Conservation (phyloP, 2,888 invertebrate genomes). For the Bellardia bayeri region DNA sequence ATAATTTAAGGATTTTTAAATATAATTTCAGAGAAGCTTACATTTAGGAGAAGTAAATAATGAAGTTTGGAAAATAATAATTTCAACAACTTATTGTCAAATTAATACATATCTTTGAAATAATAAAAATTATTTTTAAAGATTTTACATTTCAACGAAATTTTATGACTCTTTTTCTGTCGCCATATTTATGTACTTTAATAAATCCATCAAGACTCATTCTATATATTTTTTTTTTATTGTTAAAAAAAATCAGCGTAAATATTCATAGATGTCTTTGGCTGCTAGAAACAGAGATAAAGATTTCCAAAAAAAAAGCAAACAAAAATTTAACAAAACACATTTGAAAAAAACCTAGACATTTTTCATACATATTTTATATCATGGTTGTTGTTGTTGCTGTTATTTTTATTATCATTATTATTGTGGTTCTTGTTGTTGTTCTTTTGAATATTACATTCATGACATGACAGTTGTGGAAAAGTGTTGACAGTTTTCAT, state of each 20-base stretch:
- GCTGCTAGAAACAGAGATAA: constrained; percentile 11
- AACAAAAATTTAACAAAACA: not conserved
- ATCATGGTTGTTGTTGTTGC: constrained; percentile 30
- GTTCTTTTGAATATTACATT: constrained; percentile 53
- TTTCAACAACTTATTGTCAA: no score
- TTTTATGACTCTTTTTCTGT: not conserved
- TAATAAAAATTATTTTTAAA: not conserved
- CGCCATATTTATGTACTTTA: constrained; percentile 45
- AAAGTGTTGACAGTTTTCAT: constrained; percentile 69
- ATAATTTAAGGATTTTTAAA: constrained; percentile 46
- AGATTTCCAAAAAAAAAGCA: constrained; percentile 8
- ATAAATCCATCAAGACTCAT: constrained; percentile 44
- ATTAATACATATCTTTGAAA: no score
- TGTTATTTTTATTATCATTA: constrained; percentile 48
- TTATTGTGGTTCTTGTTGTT: constrained; percentile 23
- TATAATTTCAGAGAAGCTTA: constrained; percentile 30
- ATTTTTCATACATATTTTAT: constrained; percentile 63
- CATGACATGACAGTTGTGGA: constrained; percentile 70
- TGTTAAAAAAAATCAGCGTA: not conserved
- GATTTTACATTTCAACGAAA: not conserved
- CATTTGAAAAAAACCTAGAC: constrained; percentile 47
- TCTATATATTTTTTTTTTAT: not conserved
- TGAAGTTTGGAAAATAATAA: not conserved
- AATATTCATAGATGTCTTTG: constrained; percentile 15
- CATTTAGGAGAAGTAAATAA: not conserved